Evolutionary conservation across 2,888 invertebrate species (phyloP).

Genomic region (Chironomus tentans): DNA sequence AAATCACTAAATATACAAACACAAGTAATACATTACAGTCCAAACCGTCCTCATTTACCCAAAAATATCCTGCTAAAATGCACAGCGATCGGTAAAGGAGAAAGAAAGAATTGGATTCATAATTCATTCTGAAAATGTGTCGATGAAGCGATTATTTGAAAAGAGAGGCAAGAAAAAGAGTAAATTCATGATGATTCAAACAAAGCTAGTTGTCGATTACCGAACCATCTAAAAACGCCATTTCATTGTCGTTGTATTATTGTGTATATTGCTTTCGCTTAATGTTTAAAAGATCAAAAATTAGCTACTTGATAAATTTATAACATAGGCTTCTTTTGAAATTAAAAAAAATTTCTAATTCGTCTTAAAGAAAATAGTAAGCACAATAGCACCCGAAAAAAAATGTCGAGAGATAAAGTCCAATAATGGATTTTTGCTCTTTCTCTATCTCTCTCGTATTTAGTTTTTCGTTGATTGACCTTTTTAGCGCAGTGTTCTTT

Average conservation of each 20-base stretch:
- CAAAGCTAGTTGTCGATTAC: background rate
- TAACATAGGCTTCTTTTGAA: constrained; percentile 16
- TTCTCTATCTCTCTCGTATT: too few relatives aligned
- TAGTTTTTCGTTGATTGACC: background rate
- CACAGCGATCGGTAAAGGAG: background rate
- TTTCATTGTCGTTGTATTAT: constrained; percentile 1
- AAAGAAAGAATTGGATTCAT: background rate
- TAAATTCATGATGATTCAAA: background rate
- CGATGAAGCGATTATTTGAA: background rate
- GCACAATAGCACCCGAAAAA: background rate
- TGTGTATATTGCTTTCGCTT: too few relatives aligned
- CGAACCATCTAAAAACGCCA: background rate
- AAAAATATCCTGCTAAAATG: background rate
- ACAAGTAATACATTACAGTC: too few relatives aligned
- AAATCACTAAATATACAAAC: too few relatives aligned
- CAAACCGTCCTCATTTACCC: too few relatives aligned
- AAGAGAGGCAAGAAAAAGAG: background rate
- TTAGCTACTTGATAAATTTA: constrained; percentile 9
- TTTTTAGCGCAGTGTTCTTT: background rate
- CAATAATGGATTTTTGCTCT: background rate
- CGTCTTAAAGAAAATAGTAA: background rate
- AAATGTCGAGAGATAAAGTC: background rate
- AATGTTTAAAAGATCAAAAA: constrained; percentile 4
- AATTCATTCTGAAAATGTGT: background rate
- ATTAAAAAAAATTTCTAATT: background rate